Percentiles rank a stretch among this genome's conserved stretches.
phyloP scores from a whole-genome alignment of 2,113 vertebrate species.

The Phocoena sinus region DNA sequence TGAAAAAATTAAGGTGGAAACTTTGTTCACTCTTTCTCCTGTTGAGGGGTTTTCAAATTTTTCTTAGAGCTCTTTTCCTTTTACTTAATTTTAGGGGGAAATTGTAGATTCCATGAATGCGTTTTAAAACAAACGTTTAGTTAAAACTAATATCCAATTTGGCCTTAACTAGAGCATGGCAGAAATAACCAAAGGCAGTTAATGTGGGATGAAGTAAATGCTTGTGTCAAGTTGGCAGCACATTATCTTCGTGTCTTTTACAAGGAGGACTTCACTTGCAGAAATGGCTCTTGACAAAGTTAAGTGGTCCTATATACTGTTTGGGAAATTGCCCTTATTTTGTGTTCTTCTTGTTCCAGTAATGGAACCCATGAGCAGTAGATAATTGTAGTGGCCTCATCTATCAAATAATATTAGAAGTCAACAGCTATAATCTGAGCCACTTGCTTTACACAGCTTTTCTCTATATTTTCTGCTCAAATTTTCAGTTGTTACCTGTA shows the following conservation, averaged over 20 bases:
- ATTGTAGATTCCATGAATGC: conserved; percentile 52
- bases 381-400: conserved; percentile 93
- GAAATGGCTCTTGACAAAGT: conserved; percentile 93
- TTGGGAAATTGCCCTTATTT: conserved; percentile 95
- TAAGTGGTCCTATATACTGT: conserved; percentile 94
- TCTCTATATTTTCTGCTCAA: conserved; percentile 84
- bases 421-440: conserved; percentile 90
- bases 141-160: conserved; percentile 79
- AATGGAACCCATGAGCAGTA: conserved; percentile 92
- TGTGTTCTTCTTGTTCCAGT: conserved; percentile 89
- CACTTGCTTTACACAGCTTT: conserved; percentile 85
- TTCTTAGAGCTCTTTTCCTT: neutral
- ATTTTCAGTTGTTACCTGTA: conserved; percentile 87
- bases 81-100: conserved; percentile 30
- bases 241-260: conserved; percentile 81
- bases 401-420: conserved; percentile 95
- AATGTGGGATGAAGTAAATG: conserved; percentile 73
- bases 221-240: conserved; percentile 71
- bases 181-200: conserved; percentile 77
- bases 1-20: conserved; percentile 27
- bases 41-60: conserved; percentile 11
- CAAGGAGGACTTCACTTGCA: conserved; percentile 83
- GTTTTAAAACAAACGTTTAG: conserved; percentile 75
- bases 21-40: neutral
- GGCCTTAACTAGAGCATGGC: conserved; percentile 76